Evolutionary conservation across 92 coral and sea anemone species (phyloP), one percentile per base, ranked within the genome.

Genomic region (Paramuricea clavata): DNA sequence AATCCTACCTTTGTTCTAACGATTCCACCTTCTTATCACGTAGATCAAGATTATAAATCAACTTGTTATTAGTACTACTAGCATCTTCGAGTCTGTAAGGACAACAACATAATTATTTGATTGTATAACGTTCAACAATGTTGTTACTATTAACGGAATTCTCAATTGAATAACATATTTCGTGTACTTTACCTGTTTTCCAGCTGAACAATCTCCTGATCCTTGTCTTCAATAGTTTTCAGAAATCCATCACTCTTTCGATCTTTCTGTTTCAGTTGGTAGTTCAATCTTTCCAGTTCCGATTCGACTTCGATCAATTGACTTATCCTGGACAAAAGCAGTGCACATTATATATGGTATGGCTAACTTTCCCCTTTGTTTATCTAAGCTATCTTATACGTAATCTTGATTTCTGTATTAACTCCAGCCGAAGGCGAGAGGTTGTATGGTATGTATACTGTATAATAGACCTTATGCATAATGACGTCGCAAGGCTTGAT

Each of bases 21-120:
- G 94, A 92, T 71, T 92, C 94, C 19, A 95, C 91, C 87, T 95
- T 95, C 67, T 94, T 94, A 21, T 94, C 98, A 78, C 94, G 94
- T 10, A 95, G 93, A 87, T 91, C 93, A 28, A 92, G 87, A 31
- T 92, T 91, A 49, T 95, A 97, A 13, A 84, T 86, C 44, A 95
- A 78, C 76, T 95, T 95, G 49, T 95, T 95, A 60, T 81, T 88
- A n/a, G 83, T 90, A 27, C 92, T 95, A 26, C 86, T 91, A 5
- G 92, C 85, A 56, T 95, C 98, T 76, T 95, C 98, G 47, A 94
- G 85, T 74, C 98, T 60, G 68, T 26, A 52, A 12, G 42, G 17
- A 52, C 17, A 52, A 52, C 61, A 52, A 16, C n/a, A n/a, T n/a
- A n/a, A n/a, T n/a, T n/a, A n/a, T n/a, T n/a, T n/a, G n/a, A n/a